phyloP scores from a whole-genome alignment of 2,888 invertebrate genomes.

The Nephrotoma appendiculata region DNA sequence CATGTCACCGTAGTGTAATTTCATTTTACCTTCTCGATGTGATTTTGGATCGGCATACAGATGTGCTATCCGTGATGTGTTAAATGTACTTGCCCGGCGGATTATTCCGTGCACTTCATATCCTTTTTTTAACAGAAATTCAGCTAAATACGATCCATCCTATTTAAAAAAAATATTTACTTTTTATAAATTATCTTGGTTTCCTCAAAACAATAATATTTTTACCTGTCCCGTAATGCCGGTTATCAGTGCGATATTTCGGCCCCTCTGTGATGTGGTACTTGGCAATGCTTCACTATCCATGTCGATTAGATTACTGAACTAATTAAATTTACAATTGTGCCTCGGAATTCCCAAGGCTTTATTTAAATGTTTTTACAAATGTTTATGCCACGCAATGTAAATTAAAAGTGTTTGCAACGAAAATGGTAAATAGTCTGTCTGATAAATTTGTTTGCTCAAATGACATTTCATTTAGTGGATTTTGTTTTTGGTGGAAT shows the following conservation, averaged over 20 bases:
- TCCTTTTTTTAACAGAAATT: conserved; percentile 80
- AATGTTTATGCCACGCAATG: background rate
- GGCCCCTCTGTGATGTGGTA: conserved; percentile 11
- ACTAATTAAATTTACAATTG: background rate
- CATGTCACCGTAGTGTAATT: conserved; percentile 96
- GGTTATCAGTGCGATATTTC: conserved; percentile 79
- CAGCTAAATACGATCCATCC: conserved; percentile 97
- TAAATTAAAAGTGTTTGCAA: background rate
- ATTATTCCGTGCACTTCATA: conserved; percentile 95
- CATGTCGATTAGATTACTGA: background rate
- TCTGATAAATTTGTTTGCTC: background rate
- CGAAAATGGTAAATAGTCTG: background rate
- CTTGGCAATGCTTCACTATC: background rate
- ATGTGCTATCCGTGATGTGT: conserved; percentile 92
- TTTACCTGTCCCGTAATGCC: conserved; percentile 95
- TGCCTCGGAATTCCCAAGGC: background rate
- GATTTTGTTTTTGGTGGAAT: background rate
- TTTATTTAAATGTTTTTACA: background rate
- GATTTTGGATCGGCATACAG: conserved; percentile 80
- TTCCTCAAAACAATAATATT: conserved; percentile 7
- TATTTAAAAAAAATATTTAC: conserved; percentile 28
- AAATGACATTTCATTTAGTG: background rate
- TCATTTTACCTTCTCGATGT: conserved; percentile 80
- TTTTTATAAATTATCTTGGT: background rate
- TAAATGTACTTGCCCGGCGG: conserved; percentile 87